These are phyloP conservation scores for Orthosia gracilis DNA, from an alignment of 2,888 invertebrate genomes.

Conservation along the genomic window DNA sequence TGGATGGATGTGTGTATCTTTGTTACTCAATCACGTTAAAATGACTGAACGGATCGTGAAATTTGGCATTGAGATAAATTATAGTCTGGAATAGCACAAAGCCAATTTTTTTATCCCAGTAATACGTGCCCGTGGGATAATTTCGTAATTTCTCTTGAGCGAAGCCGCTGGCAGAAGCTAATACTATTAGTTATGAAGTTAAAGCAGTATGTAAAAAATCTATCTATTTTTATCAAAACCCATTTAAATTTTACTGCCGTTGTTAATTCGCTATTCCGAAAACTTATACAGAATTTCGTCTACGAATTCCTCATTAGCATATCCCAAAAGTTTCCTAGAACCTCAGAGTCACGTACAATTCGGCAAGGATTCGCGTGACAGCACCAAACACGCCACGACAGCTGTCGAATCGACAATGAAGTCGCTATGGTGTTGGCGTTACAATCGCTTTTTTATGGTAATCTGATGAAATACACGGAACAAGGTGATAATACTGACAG, in stretches of 20 bases:
- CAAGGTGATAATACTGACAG: constrained; percentile 22
- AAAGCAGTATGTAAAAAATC: background rate
- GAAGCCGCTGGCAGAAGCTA: too few species aligned
- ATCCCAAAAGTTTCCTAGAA: constrained; percentile 23
- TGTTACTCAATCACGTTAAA: too few species aligned
- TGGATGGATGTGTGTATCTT: too few species aligned
- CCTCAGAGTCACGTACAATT: constrained; percentile 45
- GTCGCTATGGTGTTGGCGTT: constrained; percentile 57
- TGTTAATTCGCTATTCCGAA: background rate
- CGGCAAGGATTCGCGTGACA: constrained; percentile 73
- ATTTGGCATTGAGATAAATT: too few species aligned
- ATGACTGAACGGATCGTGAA: too few species aligned
- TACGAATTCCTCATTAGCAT: constrained; percentile 24
- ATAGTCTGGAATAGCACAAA: too few species aligned
- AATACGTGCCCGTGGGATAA: too few species aligned
- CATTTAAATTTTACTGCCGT: too few species aligned
- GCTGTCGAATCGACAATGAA: constrained; percentile 78
- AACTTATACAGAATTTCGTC: constrained; percentile 31
- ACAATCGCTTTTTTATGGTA: constrained; percentile 79
- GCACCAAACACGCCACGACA: constrained; percentile 72
- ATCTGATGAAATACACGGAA: constrained; percentile 66
- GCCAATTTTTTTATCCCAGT: too few species aligned
- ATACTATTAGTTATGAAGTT: too few species aligned
- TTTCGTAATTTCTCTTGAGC: too few species aligned
- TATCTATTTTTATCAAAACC: too few species aligned